Conservation (phyloP, 2,888 invertebrate species). For the Euplexia lucipara region DNA sequence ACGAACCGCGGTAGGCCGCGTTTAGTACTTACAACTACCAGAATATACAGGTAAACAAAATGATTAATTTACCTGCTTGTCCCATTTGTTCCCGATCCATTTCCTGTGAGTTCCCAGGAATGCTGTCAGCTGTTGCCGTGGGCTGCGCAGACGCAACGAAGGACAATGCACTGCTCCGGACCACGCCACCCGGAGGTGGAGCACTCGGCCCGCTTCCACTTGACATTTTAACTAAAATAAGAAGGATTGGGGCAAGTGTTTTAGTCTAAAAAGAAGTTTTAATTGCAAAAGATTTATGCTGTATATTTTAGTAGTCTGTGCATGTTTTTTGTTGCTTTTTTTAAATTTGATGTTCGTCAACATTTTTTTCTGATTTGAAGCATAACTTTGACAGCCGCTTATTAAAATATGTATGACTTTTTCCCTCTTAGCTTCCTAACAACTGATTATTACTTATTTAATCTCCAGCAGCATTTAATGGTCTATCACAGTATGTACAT, state of each 20-base stretch:
- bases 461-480: too few species aligned
- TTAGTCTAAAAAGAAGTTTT: slow-evolving; percentile 19
- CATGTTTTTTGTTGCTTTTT: slow-evolving; percentile 39
- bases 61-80: slow-evolving; percentile 70
- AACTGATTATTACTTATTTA: too few species aligned
- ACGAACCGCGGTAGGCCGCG: too few species aligned
- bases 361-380: background rate
- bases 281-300: background rate
- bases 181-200: slow-evolving; percentile 74
- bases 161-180: slow-evolving; percentile 82
- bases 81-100: slow-evolving; percentile 71
- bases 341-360: slow-evolving; percentile 15
- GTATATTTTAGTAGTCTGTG: slow-evolving; percentile 45
- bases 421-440: too few species aligned
- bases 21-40: too few species aligned
- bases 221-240: slow-evolving; percentile 70
- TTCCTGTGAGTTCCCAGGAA: slow-evolving; percentile 58
- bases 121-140: slow-evolving; percentile 63
- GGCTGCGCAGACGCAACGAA: slow-evolving; percentile 83
- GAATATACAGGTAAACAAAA: too few species aligned
- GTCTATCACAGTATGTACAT: too few species aligned
- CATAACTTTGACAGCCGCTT: background rate
- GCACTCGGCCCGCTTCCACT: slow-evolving; percentile 69
- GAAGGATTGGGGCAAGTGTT: background rate
- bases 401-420: too few species aligned